A percentile compares a stretch with the other conserved stretches of the same genome.
Evolutionary conservation across 1,140 invertebrate species (phyloP).

Genomic region (Melanaphis sacchari): DNA sequence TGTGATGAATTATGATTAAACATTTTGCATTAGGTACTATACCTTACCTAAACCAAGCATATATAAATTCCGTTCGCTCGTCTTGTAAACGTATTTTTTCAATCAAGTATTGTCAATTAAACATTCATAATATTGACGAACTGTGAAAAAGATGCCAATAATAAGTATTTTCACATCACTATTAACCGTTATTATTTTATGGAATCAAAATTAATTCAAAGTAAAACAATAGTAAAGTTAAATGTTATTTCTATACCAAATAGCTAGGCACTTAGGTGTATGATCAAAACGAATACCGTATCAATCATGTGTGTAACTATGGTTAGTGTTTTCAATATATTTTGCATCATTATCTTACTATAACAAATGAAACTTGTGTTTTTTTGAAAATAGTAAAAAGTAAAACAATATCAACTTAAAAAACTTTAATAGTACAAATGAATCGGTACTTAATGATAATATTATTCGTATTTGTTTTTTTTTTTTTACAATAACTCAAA

Average conservation of each 20-base stretch:
- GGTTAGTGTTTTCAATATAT: background rate
- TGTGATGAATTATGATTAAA: background rate
- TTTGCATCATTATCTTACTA: background rate
- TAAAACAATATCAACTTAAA: background rate
- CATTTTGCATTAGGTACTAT: background rate
- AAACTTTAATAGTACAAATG: background rate
- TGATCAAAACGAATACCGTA: background rate
- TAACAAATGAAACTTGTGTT: background rate
- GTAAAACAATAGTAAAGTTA: background rate
- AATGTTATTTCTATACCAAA: background rate
- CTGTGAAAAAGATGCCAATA: background rate
- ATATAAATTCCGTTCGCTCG: background rate
- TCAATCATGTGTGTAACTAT: background rate
- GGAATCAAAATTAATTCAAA: background rate
- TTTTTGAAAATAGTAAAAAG: background rate
- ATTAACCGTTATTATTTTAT: background rate
- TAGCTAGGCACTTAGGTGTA: background rate
- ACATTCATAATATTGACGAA: background rate
- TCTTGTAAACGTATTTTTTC: background rate
- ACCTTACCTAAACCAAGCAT: background rate
- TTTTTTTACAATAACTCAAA: too few relatives aligned
- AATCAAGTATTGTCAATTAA: background rate
- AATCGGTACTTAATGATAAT: too few relatives aligned
- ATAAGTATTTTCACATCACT: background rate
- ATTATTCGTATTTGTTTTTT: too few relatives aligned